Evolutionary conservation across 2,113 vertebrate genomes (phyloP).

Genomic region (Spheniscus mendiculus): DNA sequence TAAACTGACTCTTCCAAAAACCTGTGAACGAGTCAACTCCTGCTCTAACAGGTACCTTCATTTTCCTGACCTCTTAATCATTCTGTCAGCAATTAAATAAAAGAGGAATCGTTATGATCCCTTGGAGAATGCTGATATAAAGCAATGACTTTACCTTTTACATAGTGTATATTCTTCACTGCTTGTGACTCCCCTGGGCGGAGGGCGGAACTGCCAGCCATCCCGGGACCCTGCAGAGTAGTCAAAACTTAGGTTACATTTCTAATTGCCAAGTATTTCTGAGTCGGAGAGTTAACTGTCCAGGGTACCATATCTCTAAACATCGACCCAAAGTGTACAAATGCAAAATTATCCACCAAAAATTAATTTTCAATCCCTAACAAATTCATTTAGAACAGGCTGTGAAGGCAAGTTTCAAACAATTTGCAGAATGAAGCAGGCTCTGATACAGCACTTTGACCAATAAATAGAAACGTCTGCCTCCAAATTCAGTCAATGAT

Average conservation of each 20-base stretch:
- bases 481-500: background rate
- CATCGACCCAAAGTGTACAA: background rate
- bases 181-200: conserved; percentile 95
- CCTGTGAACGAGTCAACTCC: background rate
- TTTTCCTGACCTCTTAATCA: background rate
- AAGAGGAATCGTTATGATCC: background rate
- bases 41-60: background rate
- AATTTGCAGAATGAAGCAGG: background rate
- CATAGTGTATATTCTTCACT: conserved; percentile 97
- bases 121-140: background rate
- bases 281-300: background rate
- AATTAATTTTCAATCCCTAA: background rate
- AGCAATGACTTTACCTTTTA: conserved; percentile 86
- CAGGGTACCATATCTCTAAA: background rate
- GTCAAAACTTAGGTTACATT: background rate
- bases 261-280: background rate
- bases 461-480: background rate
- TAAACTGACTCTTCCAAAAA: background rate
- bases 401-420: background rate
- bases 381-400: background rate
- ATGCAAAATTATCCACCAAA: background rate
- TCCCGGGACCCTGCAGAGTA: conserved; percentile 79
- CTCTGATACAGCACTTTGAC: background rate
- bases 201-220: conserved; percentile 96
- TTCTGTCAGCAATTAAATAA: background rate